Base-by-base conservation (phyloP, 2,888 invertebrate genomes). In the Mesorhabditis spiculigera region DNA sequence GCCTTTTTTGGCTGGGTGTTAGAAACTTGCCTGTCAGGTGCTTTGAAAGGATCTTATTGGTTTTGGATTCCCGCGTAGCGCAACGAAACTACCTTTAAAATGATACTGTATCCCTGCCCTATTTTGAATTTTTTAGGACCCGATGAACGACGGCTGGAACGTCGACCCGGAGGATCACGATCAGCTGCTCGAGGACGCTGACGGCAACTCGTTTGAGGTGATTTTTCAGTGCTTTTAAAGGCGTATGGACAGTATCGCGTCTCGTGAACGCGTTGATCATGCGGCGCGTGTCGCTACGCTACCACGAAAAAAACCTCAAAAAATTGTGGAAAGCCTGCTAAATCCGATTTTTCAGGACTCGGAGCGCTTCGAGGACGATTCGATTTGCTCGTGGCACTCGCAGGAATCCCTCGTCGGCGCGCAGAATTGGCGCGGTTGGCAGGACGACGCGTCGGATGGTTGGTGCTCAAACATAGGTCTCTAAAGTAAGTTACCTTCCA, bases 311-410 rank as follows among this genome's bases (percentile, higher is more conserved):
- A n/a, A n/a, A n/a, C n/a, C n/a, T n/a, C n/a, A n/a, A n/a, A n/a
- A n/a, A n/a, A n/a, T n/a, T n/a, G n/a, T n/a, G n/a, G n/a, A n/a
- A n/a, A n/a, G n/a, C n/a, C n/a, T n/a, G n/a, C n/a, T n/a, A n/a
- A n/a, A n/a, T n/a, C n/a, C n/a, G n/a, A 4, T 5, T 65, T 67
- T 75, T 43, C 45, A 81, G 78, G 82, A 82, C 70, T 82, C 82
- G 6, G 82, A 82, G 65, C 73, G 81, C n/a, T 82, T 82, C 69
- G 82, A 82, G 67, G 82, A 80, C 43, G 78, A 78, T 63, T 78
- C 78, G 1, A 73, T 74, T 64, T 69, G 68, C n/a, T 78, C 78
- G 4, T 44, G 50, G 8, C 71, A 71, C n/a, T 69, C 66, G 13
- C n/a, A 13, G 8, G 65, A 66, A 5, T 65, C 5, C 5, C n/a